These are phyloP conservation scores for Meloidogyne exigua DNA, from an alignment of 1,140 invertebrate genomes.

Conservation along the genomic window DNA sequence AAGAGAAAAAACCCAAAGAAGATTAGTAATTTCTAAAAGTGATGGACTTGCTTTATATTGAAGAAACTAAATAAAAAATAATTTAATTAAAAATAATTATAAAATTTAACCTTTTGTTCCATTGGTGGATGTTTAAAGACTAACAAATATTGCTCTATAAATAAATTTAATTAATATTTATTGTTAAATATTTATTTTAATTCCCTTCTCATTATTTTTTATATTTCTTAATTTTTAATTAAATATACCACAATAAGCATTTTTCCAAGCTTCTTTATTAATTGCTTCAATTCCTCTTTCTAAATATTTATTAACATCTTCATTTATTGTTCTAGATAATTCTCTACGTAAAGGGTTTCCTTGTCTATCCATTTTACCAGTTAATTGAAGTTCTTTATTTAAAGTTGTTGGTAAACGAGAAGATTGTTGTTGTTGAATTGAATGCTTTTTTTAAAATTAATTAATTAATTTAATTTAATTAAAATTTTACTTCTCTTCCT, in stretches of 20 bases:
- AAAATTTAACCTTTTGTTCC: conserved; percentile 37
- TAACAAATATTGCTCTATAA: conserved; percentile 21
- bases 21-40: conserved; percentile 43
- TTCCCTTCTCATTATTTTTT: not conserved
- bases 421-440: conserved; percentile 27
- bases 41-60: conserved; percentile 52
- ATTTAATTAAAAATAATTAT: not conserved
- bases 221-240: not conserved
- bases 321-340: conserved; percentile 48
- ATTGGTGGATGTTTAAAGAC: conserved; percentile 43
- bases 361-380: conserved; percentile 44
- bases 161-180: not conserved
- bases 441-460: not conserved
- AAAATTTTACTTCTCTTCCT: conserved; percentile 26
- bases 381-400: conserved; percentile 48
- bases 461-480: conserved; percentile 18
- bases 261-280: conserved; percentile 51
- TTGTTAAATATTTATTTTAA: not conserved
- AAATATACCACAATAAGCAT: conserved; percentile 40
- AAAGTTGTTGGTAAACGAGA: conserved; percentile 35
- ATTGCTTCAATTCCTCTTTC: conserved; percentile 50
- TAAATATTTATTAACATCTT: conserved; percentile 53
- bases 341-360: conserved; percentile 48
- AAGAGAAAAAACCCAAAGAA: conserved; percentile 41
- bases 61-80: conserved; percentile 38